These are phyloP conservation scores for Himalopsyche kuldschensis DNA, from an alignment of 2,888 invertebrate genomes.

Conservation along the genomic window DNA sequence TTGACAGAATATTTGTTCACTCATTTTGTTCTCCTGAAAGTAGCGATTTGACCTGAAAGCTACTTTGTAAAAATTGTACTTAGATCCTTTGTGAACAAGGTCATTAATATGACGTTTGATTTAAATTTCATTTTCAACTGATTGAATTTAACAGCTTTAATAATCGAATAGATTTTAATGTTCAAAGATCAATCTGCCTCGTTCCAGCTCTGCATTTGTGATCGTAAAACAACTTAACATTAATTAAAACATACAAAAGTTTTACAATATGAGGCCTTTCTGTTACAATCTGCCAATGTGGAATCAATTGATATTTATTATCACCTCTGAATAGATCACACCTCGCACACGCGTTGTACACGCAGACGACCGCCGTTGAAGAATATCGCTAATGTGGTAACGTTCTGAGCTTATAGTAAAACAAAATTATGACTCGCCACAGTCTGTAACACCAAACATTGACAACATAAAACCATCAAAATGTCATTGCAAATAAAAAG, in stretches of 20 bases:
- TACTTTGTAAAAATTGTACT: no score
- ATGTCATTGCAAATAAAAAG: conserved; percentile 2
- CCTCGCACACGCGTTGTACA: neutral
- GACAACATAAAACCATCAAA: conserved; percentile 25
- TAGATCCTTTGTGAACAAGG: no score
- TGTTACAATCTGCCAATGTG: neutral
- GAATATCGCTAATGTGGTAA: neutral
- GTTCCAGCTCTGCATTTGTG: neutral
- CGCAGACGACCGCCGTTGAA: neutral
- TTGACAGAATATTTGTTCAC: no score
- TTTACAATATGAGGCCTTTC: neutral
- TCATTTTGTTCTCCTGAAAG: no score
- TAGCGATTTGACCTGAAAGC: no score
- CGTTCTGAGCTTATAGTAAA: conserved; percentile 7
- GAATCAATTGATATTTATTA: neutral
- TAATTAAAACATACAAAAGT: neutral
- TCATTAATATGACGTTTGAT: no score
- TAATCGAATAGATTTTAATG: no score
- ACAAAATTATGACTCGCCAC: neutral
- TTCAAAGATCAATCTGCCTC: neutral
- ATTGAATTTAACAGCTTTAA: no score
- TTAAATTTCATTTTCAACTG: no score
- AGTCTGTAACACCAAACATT: conserved; percentile 15
- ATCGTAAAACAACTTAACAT: neutral
- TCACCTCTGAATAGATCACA: conserved; percentile 12